phyloP scores from a whole-genome alignment of 2,888 invertebrate genomes.

The Alloscopus bannaensis region DNA sequence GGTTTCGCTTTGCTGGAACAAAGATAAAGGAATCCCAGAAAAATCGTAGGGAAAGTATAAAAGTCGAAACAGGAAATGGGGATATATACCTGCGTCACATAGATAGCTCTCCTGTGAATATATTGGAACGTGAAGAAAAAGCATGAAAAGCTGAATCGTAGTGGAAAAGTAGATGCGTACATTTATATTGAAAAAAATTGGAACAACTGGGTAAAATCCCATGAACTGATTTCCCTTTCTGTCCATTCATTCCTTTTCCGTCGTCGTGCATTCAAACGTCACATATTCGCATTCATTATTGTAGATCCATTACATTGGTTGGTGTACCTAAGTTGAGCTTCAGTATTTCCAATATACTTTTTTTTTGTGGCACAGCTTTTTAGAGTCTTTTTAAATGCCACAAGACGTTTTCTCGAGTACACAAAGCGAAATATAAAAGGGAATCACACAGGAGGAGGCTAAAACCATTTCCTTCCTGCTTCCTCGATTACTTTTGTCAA shows the following conservation, averaged over 20 bases:
- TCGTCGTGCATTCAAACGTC: conserved; percentile 23
- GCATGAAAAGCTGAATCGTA: no score
- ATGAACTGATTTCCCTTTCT: conserved; percentile 68
- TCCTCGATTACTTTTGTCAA: conserved; percentile 14
- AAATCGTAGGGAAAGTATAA: no score
- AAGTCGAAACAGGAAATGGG: no score
- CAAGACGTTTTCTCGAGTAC: conserved; percentile 21
- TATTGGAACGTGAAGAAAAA: neutral
- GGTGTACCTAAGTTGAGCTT: neutral
- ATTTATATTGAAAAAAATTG: conserved; percentile 11
- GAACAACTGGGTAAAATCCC: conserved; percentile 71
- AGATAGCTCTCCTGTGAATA: neutral
- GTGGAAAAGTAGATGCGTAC: neutral
- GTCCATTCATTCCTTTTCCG: conserved; percentile 36
- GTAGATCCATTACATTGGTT: conserved; percentile 16
- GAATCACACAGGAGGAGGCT: conserved; percentile 1
- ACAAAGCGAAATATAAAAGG: neutral
- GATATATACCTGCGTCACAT: no score
- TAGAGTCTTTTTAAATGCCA: conserved; percentile 11
- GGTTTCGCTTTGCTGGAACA: conserved; percentile 11
- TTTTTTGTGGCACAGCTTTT: neutral
- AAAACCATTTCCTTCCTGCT: conserved; percentile 39
- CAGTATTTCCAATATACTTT: conserved; percentile 7
- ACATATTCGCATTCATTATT: conserved; percentile 32
- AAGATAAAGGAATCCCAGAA: neutral